A percentile compares a stretch with the other conserved stretches of the same genome.
phyloP scores from a whole-genome alignment of 2,888 invertebrate genomes.

The Ichneumon xanthorius region DNA sequence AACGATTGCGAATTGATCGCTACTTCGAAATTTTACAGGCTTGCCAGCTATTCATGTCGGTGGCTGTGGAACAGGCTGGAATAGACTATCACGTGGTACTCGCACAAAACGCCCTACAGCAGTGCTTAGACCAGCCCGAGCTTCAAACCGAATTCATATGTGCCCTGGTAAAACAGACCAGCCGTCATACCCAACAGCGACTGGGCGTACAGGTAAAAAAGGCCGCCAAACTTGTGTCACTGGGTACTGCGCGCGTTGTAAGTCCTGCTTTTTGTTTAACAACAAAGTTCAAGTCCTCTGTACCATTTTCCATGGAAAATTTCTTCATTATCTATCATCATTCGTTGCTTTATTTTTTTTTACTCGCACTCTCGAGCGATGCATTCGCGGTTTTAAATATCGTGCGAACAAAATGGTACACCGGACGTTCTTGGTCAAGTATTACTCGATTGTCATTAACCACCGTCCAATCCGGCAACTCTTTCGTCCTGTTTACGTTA shows the following conservation, averaged over 20 bases:
- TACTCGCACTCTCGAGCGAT: constrained; percentile 34
- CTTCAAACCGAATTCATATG: constrained; percentile 97
- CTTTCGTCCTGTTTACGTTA: constrained; percentile 32
- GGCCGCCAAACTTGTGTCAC: constrained; percentile 85
- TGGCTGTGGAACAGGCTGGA: constrained; percentile 97
- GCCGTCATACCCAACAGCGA: constrained; percentile 93
- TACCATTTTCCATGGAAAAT: constrained; percentile 76
- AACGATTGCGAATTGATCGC: not conserved
- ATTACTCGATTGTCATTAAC: constrained; percentile 72
- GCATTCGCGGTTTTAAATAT: constrained; percentile 32
- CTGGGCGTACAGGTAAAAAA: constrained; percentile 93
- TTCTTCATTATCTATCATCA: not conserved
- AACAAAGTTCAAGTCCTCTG: constrained; percentile 75
- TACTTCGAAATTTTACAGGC: constrained; percentile 87
- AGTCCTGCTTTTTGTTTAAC: constrained; percentile 85
- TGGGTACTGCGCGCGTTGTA: constrained; percentile 85
- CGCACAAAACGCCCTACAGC: constrained; percentile 97
- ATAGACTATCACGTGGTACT: constrained; percentile 99
- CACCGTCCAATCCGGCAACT: constrained; percentile 47
- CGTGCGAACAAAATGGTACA: constrained; percentile 79
- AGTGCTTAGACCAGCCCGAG: constrained; percentile 95
- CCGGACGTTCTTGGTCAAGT: constrained; percentile 83
- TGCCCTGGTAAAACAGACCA: constrained; percentile 96
- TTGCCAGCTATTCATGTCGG: constrained; percentile 98
- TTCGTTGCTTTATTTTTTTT: not conserved